Evolutionary conservation across 1,140 invertebrate species (phyloP), one percentile per base, ranked within the genome.

Genomic region (Tetragnatha versicolor): DNA sequence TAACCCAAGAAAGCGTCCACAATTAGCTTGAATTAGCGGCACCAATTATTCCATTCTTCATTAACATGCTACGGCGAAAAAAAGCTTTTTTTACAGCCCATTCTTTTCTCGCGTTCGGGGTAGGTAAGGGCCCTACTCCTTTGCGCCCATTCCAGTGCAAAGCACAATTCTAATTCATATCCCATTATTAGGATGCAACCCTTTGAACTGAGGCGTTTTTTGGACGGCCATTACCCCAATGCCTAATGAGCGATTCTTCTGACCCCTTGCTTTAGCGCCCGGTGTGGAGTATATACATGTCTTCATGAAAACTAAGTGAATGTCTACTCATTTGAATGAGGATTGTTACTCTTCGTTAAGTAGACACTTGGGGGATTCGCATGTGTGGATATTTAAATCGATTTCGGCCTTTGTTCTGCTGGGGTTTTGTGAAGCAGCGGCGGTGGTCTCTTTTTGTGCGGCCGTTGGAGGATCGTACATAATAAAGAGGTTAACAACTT

Each of bases 171-270:
- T 14, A 22, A 37, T 63, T 63, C 60, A 63, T 63, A 63, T 63
- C 60, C 60, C 60, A 63, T 63, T 63, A 63, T 63, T 63, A 42
- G 60, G 33, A 63, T 63, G 60, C 60, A 63, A 63, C 60, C 60
- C 60, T 63, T 63, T 63, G 60, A 63, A 42, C 60, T 42, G 60
- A 22, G 25, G 33, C 60, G 35, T 27, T 63, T 63, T 33, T 63
- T 63, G 22, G 17, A 25, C 37, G 14, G 22, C 60, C 60, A 27
- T 63, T 63, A 20, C 42, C 20, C 29, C 20, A 58, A 58, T 58
- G 55, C 22, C 35, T 58, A 58, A 58, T 31, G 55, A 58, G 55
- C 35, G 31, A 31, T 58, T 33, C 35, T 58, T 58, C 10, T 58
- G 55, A 58, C 55, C 29, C n/a, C 37, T 22, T 63, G 60, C 25